A percentile compares a stretch with the other conserved stretches of the same genome.
Evolutionary conservation across 2,113 vertebrate species (phyloP).

Genomic region (Takifugu bimaculatus): DNA sequence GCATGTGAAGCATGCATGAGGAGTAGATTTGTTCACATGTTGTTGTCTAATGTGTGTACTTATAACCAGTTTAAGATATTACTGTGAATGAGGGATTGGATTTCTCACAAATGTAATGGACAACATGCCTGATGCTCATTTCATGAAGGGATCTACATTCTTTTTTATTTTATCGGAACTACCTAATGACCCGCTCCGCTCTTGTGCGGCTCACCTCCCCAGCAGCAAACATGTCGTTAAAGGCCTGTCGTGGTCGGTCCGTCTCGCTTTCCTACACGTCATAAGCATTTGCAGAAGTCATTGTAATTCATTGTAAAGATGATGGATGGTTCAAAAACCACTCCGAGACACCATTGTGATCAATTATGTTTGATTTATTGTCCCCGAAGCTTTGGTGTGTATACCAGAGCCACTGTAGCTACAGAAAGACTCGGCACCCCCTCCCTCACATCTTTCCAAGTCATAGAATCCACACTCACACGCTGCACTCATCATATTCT

Average conservation of each 20-base stretch:
- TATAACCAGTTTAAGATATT: no score
- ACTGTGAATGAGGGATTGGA: no score
- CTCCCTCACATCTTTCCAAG: slow-evolving; percentile 13
- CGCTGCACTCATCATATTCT: slow-evolving; percentile 60
- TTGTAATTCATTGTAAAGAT: slow-evolving; percentile 63
- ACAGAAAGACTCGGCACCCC: slow-evolving; percentile 42
- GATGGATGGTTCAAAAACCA: slow-evolving; percentile 64
- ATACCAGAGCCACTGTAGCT: slow-evolving; percentile 33
- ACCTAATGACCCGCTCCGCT: no score
- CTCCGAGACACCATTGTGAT: slow-evolving; percentile 56
- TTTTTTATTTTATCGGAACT: background rate
- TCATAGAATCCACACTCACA: slow-evolving; percentile 30
- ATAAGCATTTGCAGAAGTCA: slow-evolving; percentile 50
- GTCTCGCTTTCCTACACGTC: slow-evolving; percentile 21
- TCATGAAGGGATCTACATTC: no score
- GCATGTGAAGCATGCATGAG: no score
- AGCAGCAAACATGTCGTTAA: no score
- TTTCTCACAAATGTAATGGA: no score
- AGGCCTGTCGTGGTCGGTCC: slow-evolving; percentile 10
- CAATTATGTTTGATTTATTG: slow-evolving; percentile 69
- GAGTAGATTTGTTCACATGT: no score
- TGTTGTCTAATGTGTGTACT: no score
- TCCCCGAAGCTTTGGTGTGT: slow-evolving; percentile 40
- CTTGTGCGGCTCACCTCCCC: no score
- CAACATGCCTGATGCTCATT: no score